Conservation (phyloP, 2,113 vertebrate species). For the Chiloscyllium plagiosum region DNA sequence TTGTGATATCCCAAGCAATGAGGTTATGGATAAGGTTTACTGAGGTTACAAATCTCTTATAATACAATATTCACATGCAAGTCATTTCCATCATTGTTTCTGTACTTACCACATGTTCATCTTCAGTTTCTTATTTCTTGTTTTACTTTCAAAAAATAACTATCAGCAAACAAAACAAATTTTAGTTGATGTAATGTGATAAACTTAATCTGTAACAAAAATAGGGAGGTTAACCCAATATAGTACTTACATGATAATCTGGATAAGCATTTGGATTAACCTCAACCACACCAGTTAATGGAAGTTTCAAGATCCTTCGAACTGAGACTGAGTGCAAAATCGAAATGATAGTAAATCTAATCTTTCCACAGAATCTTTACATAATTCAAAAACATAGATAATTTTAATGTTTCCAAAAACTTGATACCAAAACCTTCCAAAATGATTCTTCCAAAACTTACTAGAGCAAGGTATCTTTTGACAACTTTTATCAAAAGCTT, state of each 20-base stretch:
- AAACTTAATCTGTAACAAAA: neutral
- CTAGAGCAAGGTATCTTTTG: neutral
- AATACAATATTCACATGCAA: too few relatives aligned
- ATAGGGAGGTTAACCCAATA: neutral
- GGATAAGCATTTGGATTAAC: slow-evolving; percentile 39
- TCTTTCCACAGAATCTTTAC: neutral
- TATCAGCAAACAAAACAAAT: slow-evolving; percentile 33
- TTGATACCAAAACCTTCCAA: neutral
- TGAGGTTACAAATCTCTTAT: neutral
- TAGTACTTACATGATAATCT: slow-evolving; percentile 37
- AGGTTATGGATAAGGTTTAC: too few relatives aligned
- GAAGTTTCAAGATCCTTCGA: slow-evolving; percentile 36
- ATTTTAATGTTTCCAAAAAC: neutral
- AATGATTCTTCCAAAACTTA: neutral
- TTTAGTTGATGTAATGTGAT: neutral
- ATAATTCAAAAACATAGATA: neutral
- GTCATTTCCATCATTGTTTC: neutral
- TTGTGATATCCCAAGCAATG: too few relatives aligned
- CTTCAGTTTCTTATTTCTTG: slow-evolving; percentile 42
- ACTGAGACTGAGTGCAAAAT: slow-evolving; percentile 31
- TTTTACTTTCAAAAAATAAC: slow-evolving; percentile 42
- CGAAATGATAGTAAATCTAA: neutral
- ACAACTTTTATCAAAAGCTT: neutral
- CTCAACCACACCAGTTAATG: slow-evolving; percentile 33
- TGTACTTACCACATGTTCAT: slow-evolving; percentile 40